Conservation (phyloP, 2,113 vertebrate genomes). For the Labeo rohita region DNA sequence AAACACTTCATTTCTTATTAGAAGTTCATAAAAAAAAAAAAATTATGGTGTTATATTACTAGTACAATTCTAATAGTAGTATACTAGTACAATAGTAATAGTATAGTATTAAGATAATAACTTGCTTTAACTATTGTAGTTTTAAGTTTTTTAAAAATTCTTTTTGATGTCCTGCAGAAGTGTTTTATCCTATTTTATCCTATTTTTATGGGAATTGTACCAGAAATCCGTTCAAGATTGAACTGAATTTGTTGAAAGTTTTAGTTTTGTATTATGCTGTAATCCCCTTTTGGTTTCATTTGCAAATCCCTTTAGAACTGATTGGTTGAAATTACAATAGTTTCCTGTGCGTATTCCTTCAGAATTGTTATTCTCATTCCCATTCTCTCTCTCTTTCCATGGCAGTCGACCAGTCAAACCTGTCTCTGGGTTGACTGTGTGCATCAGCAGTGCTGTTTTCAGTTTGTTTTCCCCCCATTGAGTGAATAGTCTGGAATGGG, state of each 20-base stretch:
- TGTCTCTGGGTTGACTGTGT: background rate
- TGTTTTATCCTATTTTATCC: background rate
- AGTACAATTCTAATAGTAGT: background rate
- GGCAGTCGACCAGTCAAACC: background rate
- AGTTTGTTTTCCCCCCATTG: conserved; percentile 62
- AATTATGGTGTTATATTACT: background rate
- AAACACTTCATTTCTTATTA: background rate
- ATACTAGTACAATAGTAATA: background rate
- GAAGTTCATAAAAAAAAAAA: background rate
- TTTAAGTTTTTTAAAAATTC: background rate
- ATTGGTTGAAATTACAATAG: background rate
- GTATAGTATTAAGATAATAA: background rate
- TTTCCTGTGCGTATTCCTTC: background rate
- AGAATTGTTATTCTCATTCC: background rate
- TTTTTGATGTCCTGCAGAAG: background rate
- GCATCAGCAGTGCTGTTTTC: conserved; percentile 47
- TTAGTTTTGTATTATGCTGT: background rate
- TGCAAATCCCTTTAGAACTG: background rate
- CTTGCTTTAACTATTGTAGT: background rate
- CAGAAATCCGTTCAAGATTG: background rate
- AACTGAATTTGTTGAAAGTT: background rate
- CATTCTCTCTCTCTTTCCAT: background rate
- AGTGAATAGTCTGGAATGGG: conserved; percentile 62
- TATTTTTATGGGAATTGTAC: background rate
- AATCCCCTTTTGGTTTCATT: background rate